Evolutionary conservation across 2,113 vertebrate species (phyloP).

Genomic region (Cisticola juncidis): DNA sequence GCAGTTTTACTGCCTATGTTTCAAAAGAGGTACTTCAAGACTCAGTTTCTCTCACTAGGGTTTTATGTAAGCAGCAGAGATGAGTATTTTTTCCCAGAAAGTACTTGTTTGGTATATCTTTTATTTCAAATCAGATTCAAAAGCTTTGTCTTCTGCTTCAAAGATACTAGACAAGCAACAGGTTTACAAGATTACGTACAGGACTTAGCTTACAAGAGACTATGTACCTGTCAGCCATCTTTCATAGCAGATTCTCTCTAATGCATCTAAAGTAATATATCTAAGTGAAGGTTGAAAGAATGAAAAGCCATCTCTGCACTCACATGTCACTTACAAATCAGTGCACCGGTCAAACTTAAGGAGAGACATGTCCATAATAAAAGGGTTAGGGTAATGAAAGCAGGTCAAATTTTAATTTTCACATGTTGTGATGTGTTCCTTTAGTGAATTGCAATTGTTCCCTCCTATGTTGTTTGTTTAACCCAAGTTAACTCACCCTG

Average conservation of each 20-base stretch:
- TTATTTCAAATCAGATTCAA: background rate
- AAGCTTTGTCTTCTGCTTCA: background rate
- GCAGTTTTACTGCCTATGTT: fast-evolving
- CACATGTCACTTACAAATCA: background rate
- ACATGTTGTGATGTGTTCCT: no score
- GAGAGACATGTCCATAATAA: background rate
- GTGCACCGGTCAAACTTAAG: background rate
- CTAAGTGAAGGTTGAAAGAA: background rate
- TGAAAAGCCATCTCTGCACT: background rate
- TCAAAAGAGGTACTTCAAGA: background rate
- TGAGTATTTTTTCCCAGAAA: background rate
- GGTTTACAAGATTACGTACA: background rate
- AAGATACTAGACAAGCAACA: background rate
- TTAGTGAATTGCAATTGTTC: no score
- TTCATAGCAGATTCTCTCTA: background rate
- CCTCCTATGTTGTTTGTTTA: no score
- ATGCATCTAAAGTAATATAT: background rate
- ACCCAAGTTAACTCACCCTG: no score
- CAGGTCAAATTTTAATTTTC: background rate
- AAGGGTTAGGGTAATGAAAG: background rate
- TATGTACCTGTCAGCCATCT: background rate
- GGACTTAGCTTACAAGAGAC: background rate
- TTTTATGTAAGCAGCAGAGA: background rate
- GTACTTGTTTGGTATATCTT: background rate
- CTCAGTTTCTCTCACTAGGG: background rate